Evolutionary conservation across 2,113 vertebrate species (phyloP), one percentile per base, ranked within the genome.

Genomic region (Leucosticte australis): DNA sequence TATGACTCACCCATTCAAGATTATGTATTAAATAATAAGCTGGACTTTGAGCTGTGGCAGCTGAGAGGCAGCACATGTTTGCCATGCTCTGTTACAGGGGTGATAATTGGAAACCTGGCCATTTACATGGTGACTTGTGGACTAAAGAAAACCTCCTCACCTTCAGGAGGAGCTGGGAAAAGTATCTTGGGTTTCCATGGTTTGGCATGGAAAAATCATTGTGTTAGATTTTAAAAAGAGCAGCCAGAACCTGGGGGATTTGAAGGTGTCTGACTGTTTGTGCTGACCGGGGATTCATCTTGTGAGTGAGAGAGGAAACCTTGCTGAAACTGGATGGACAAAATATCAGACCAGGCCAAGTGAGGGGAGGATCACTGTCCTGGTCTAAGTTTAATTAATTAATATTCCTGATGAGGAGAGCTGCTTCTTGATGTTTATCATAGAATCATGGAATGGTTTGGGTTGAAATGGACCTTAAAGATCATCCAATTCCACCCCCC

Each of bases 1-100:
- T 53, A 49, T 83, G 57, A 90, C 67, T 79, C 90, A 90, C 28
- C 67, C 49, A 57, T 94, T 96, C 67, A 73, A 80, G 53, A 14
- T 76, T 73, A 68, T 23, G 7, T 15, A 57, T 87, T 87, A 93
- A 96, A 82, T 79, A 76, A 79, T 49, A 56, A 55, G 1, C 26
- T 86, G 75, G 85, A 65, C 76, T 92, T 88, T 57, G 62, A 71
- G 49, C 52, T 31, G 41, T 44, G 37, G 65, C 62, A 69, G 49
- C 79, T 53, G 78, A 73, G 63, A 87, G 41, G 50, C 26, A 44
- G 67, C n/a, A 24, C 1, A 0, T 4, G 18, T 50, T 92, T 65
- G 26, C 69, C 69, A 71, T 33, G 42, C 69, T 67, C 47, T 41
- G 8, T 26, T 41, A 7, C 5, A 46, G 31, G 19, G 19, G 2